These are phyloP conservation scores for Nerophis ophidion DNA, from an alignment of 2,113 vertebrate genomes.

Conservation along the genomic window DNA sequence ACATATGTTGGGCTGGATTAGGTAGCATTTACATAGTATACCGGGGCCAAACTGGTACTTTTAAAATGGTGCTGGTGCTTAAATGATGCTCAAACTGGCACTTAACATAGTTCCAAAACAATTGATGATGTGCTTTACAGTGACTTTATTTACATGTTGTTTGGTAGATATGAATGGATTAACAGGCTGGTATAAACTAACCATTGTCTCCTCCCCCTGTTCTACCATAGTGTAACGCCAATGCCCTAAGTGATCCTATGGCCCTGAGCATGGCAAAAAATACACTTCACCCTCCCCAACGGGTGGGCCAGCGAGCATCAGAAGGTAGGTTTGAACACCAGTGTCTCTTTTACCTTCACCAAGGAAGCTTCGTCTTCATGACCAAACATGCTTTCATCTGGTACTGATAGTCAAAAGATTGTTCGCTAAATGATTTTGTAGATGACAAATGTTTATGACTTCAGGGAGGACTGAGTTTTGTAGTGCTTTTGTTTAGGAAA, in stretches of 20 bases:
- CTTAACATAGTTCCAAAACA: too few species aligned
- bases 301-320: slow-evolving; percentile 9
- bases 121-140: too few species aligned
- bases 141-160: not conserved
- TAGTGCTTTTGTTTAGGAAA: not conserved
- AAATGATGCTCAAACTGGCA: too few species aligned
- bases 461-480: not conserved
- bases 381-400: not conserved
- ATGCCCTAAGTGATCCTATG: slow-evolving; percentile 50
- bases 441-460: not conserved
- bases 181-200: not conserved
- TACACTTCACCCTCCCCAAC: slow-evolving; percentile 60
- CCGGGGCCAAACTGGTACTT: too few species aligned
- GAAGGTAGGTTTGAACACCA: slow-evolving; percentile 55
- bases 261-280: slow-evolving; percentile 51
- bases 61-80: too few species aligned
- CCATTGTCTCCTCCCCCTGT: not conserved
- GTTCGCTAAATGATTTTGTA: not conserved
- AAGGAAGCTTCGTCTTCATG: not conserved
- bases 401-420: not conserved
- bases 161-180: not conserved
- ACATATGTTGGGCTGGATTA: too few species aligned
- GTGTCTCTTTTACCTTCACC: not conserved
- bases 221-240: slow-evolving; percentile 53
- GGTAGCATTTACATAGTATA: too few species aligned